Evolutionary conservation across 2,113 vertebrate genomes (phyloP), one percentile per base, ranked within the genome.

Genomic region (Trinectes maculatus): DNA sequence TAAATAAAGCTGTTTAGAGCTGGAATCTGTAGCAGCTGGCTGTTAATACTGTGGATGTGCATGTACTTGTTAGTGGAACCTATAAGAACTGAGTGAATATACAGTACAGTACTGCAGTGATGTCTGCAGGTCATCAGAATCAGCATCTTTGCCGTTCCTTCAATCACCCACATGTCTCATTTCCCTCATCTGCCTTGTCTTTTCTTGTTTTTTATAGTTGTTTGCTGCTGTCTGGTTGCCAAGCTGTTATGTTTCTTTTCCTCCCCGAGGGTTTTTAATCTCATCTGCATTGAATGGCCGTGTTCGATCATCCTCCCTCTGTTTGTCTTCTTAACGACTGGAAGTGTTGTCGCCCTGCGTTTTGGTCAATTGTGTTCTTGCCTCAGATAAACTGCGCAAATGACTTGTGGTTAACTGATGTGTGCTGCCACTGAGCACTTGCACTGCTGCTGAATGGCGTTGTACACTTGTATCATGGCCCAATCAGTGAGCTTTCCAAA

Each of bases 381-480:
- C 2, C 33, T 16, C 21, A 8, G 10, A 28, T 42, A 64, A 37
- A 57, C 52, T 28, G 13, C 25, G 43, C 47, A 36, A 16, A n/a
- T 62, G 54, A 57, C 42, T 54, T 31, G 9, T 31, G 34, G 51
- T 71, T 61, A 59, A 60, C 53, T 74, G 54, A 56, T 55, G 61
- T 47, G 16, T 67, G 19, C 31, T 34, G 42, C 67, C 28, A 22
- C 37, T 3, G 15, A 74, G 29, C 28, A 26, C 46, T 47, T n/a
- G n/a, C 34, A 36, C 0, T 26, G 11, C 9, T 54, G 48, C 10
- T 55, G 56, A 51, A 44, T 19, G 39, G n/a, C 18, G 18, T 42
- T 42, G 39, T 4, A 42, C 39, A 19, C n/a, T 10, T 8, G 21
- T 33, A 19, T 4, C 2, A 0, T 10, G 0, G 44, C 18, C n/a